Conservation (phyloP, 2,113 vertebrate species). For the Forbesichthys papilliferus region DNA sequence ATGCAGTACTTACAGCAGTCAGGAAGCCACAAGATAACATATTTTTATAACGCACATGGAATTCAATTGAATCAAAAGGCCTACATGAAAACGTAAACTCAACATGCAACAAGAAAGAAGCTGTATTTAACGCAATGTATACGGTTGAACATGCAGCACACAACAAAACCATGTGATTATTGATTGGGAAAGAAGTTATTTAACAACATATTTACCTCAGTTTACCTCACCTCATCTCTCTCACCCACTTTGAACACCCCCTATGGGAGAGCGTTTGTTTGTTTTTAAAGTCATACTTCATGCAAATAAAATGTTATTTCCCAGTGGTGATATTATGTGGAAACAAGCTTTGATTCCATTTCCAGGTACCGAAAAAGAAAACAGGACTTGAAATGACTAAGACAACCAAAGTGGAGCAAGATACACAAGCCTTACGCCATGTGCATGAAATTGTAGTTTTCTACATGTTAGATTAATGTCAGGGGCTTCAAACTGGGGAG, state of each 20-base stretch:
- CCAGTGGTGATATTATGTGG: slow-evolving; percentile 41
- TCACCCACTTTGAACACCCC: not conserved
- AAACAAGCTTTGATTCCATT: slow-evolving; percentile 9
- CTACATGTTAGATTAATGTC: no score
- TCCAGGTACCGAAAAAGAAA: slow-evolving; percentile 35
- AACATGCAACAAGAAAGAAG: no score
- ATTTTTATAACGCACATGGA: slow-evolving; percentile 2
- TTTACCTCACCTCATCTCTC: slow-evolving; percentile 34
- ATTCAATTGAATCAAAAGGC: no score
- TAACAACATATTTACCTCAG: slow-evolving; percentile 46
- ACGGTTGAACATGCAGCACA: no score
- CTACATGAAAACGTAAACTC: no score
- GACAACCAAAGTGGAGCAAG: no score
- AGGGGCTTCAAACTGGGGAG: no score
- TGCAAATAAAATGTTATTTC: slow-evolving; percentile 44
- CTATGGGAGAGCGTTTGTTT: slow-evolving; percentile 50
- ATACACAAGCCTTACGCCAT: no score
- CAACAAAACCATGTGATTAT: no score
- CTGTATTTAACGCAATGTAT: no score
- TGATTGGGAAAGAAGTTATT: no score
- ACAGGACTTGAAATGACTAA: not conserved
- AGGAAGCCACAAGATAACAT: slow-evolving; percentile 9
- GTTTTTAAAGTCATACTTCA: slow-evolving; percentile 58
- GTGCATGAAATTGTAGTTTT: no score
- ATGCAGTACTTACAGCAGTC: slow-evolving; percentile 7